Conservation (phyloP, 2,888 invertebrate species). For the Mantis religiosa region DNA sequence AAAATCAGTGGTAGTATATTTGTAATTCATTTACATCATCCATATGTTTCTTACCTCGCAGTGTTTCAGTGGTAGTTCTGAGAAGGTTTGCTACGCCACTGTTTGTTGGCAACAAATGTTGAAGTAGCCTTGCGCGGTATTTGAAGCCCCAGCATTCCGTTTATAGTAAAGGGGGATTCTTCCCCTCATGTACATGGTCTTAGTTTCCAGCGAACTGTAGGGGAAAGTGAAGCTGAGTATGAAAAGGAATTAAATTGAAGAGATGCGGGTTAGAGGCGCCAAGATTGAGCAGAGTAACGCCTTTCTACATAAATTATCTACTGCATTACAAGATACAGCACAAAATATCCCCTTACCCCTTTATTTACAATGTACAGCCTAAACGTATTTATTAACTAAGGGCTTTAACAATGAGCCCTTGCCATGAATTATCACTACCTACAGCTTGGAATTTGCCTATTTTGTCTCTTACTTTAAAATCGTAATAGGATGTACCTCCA, state of each 20-base stretch:
- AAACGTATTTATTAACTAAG: not conserved
- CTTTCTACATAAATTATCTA: not conserved
- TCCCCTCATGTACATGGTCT: not conserved
- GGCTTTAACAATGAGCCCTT: not conserved
- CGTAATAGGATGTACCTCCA: no score
- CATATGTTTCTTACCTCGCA: no score
- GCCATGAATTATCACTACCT: no score
- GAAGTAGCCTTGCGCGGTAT: not conserved
- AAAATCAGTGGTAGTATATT: no score
- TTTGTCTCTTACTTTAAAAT: no score
- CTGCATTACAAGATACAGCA: no score
- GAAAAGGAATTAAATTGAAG: not conserved
- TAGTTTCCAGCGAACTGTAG: not conserved
- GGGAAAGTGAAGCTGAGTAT: not conserved
- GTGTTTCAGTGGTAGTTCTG: no score
- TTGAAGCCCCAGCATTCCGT: not conserved
- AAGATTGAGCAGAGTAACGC: not conserved
- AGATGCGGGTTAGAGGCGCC: not conserved
- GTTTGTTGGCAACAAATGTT: not conserved
- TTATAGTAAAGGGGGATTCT: not conserved
- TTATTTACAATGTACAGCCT: not conserved
- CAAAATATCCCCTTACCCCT: not conserved
- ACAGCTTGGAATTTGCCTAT: no score
- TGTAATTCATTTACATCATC: no score
- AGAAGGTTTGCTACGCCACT: not conserved